phyloP scores from a whole-genome alignment of 2,888 invertebrate genomes.

The Teleogryllus oceanicus region DNA sequence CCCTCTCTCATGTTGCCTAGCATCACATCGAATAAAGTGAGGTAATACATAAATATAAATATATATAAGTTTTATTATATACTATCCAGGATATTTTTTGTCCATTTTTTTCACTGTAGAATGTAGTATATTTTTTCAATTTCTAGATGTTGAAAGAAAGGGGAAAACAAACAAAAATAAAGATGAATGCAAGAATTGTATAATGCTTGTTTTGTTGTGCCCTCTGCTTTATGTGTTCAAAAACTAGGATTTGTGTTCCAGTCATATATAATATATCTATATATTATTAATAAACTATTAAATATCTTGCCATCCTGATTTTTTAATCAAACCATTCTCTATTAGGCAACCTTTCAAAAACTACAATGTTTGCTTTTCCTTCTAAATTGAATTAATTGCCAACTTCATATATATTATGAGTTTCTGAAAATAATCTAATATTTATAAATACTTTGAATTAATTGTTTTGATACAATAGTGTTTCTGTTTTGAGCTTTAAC shows the following conservation, averaged over 20 bases:
- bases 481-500: too few relatives aligned
- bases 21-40: constrained; percentile 36
- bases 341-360: too few relatives aligned
- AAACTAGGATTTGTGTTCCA: constrained; percentile 23
- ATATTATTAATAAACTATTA: constrained; percentile 18
- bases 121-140: constrained; percentile 35
- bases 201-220: constrained; percentile 23
- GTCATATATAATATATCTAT: constrained; percentile 23
- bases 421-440: too few relatives aligned
- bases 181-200: constrained; percentile 3
- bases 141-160: constrained; percentile 34
- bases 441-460: too few relatives aligned
- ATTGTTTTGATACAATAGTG: too few relatives aligned
- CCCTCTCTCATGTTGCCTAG: constrained; percentile 27
- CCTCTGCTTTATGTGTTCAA: constrained; percentile 25
- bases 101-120: constrained; percentile 35
- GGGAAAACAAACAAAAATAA: not conserved
- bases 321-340: not conserved
- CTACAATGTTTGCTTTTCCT: too few relatives aligned
- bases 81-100: constrained; percentile 36
- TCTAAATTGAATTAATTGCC: too few relatives aligned
- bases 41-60: constrained; percentile 29
- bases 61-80: constrained; percentile 28
- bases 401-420: too few relatives aligned
- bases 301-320: constrained; percentile 9